These are phyloP conservation scores for Irena cyanogastra DNA, from an alignment of 2,113 vertebrate species.

Conservation along the genomic window DNA sequence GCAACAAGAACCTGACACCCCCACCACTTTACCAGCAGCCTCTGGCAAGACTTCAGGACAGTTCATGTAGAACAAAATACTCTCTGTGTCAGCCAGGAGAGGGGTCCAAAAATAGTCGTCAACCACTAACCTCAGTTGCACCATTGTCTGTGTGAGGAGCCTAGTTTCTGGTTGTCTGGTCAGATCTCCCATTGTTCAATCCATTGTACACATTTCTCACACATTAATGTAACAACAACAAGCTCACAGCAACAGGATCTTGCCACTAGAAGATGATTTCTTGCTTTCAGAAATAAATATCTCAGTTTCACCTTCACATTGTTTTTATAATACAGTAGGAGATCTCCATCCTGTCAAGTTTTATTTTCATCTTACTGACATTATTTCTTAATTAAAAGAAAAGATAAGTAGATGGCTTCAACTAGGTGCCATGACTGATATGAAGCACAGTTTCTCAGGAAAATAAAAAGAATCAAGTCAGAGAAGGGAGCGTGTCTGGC, in stretches of 20 bases:
- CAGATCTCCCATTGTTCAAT: background rate
- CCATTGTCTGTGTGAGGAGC: background rate
- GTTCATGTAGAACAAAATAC: slow-evolving; percentile 31
- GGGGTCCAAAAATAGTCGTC: slow-evolving; percentile 30
- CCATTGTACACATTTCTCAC: slow-evolving; percentile 3
- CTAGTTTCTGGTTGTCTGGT: slow-evolving; percentile 3
- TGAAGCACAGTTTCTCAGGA: background rate
- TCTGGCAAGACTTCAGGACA: slow-evolving; percentile 38
- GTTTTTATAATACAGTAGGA: slow-evolving; percentile 10
- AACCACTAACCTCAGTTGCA: slow-evolving; percentile 16
- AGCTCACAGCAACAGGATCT: slow-evolving; percentile 9
- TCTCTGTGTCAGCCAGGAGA: slow-evolving; percentile 33
- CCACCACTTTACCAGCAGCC: background rate
- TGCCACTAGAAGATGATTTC: slow-evolving; percentile 29
- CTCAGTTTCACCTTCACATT: slow-evolving; percentile 12
- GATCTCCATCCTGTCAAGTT: slow-evolving; percentile 40
- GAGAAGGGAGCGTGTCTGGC: background rate
- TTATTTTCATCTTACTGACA: slow-evolving; percentile 58
- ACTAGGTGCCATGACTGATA: slow-evolving; percentile 37
- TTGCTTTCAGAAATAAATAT: slow-evolving; percentile 36
- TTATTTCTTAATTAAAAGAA: slow-evolving; percentile 67
- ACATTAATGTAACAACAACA: slow-evolving; percentile 42
- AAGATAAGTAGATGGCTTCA: slow-evolving; percentile 49
- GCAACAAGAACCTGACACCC: background rate
- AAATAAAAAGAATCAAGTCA: background rate